phyloP scores from a whole-genome alignment of 2,113 vertebrate species.

The Poicephalus gulielmi region DNA sequence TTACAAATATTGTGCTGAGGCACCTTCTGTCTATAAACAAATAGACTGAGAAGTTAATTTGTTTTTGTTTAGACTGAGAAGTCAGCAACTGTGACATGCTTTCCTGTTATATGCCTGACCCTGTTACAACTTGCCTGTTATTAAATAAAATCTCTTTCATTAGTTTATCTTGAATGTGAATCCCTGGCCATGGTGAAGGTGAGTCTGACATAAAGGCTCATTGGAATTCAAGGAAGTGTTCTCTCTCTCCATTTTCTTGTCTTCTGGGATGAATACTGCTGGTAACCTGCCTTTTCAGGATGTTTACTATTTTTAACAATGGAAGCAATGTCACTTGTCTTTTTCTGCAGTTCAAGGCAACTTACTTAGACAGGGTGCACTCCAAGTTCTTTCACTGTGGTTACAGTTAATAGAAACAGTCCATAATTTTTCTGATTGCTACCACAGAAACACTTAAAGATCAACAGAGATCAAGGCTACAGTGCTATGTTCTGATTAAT shows the following conservation, averaged over 20 bases:
- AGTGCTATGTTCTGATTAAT: background rate
- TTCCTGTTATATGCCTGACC: slow-evolving; percentile 1
- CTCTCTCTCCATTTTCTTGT: background rate
- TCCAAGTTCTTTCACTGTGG: background rate
- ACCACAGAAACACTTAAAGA: background rate
- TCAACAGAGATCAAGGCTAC: background rate
- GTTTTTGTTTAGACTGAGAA: slow-evolving; percentile 54
- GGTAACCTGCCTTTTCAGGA: background rate
- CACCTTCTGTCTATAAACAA: background rate
- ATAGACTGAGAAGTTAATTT: background rate
- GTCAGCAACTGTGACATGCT: background rate
- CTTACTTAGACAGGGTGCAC: background rate
- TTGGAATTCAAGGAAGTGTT: slow-evolving; percentile 2
- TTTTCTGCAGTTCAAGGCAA: background rate
- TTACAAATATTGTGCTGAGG: background rate
- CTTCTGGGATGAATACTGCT: background rate
- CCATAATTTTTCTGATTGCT: background rate
- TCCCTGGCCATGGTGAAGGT: background rate
- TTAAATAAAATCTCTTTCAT: slow-evolving; percentile 28
- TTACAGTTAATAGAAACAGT: background rate
- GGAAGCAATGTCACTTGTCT: background rate
- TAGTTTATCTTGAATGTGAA: slow-evolving; percentile 26
- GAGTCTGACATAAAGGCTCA: background rate
- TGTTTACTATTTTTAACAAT: slow-evolving; percentile 1
- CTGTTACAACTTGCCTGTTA: slow-evolving; percentile 22